phyloP scores from a whole-genome alignment of 2,888 invertebrate species.

The Pseudanteris insignis region DNA sequence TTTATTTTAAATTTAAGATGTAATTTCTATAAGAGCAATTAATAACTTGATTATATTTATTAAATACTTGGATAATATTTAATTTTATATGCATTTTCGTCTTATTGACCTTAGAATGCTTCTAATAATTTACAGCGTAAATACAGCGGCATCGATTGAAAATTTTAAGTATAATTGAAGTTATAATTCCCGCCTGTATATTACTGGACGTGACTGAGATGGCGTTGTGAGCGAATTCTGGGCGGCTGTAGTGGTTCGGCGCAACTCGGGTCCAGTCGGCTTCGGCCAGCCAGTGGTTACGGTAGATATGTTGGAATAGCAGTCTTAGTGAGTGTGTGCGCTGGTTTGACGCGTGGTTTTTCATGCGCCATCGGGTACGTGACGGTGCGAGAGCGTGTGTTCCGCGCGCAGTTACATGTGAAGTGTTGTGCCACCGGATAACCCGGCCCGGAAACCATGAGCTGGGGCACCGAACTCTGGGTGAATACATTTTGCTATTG shows the following conservation, averaged over 20 bases:
- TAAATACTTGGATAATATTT: too few relatives aligned
- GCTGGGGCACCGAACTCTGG: slow-evolving; percentile 68
- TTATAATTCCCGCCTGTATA: too few relatives aligned
- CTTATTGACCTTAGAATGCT: too few relatives aligned
- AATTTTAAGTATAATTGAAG: too few relatives aligned
- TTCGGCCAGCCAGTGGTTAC: slow-evolving; percentile 62
- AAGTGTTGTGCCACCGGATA: slow-evolving; percentile 57
- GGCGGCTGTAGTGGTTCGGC: slow-evolving; percentile 51
- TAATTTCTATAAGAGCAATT: too few relatives aligned
- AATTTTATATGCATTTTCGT: too few relatives aligned
- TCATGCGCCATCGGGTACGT: slow-evolving; percentile 46
- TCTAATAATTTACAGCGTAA: too few relatives aligned
- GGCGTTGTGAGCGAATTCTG: slow-evolving; percentile 48
- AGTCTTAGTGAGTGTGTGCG: slow-evolving; percentile 50
- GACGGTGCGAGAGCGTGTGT: slow-evolving; percentile 41
- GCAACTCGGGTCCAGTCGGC: slow-evolving; percentile 52
- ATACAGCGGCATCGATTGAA: too few relatives aligned
- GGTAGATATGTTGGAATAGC: slow-evolving; percentile 61
- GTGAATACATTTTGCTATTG: slow-evolving; percentile 55
- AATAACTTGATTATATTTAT: not conserved
- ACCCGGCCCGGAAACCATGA: slow-evolving; percentile 63
- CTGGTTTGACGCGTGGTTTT: slow-evolving; percentile 54
- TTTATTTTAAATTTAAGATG: too few relatives aligned
- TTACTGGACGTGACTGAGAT: not conserved
- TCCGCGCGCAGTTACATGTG: slow-evolving; percentile 53